A percentile compares a stretch with the other conserved stretches of the same genome.
Conservation (phyloP, 2,797 vertebrate genomes). For the Mus spretus region DNA sequence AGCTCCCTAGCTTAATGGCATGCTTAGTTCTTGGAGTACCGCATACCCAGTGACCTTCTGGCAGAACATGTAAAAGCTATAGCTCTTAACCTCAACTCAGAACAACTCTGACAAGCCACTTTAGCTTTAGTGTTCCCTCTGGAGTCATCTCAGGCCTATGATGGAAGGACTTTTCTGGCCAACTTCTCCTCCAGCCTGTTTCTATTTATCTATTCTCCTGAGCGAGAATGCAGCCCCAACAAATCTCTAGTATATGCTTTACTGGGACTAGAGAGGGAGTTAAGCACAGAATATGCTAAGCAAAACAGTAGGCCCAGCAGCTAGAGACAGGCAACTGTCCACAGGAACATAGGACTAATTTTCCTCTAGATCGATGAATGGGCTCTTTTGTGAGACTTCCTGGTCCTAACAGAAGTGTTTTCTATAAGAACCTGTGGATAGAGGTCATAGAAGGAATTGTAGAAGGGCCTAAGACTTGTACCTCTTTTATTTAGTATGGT, state of each 20-base stretch:
- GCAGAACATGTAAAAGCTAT: neutral
- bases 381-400: conserved; percentile 19
- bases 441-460: conserved; percentile 39
- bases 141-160: neutral
- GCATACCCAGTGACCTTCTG: neutral
- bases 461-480: neutral
- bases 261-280: neutral
- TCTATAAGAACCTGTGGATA: conserved; percentile 1
- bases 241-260: conserved; percentile 28
- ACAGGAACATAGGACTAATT: neutral
- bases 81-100: neutral
- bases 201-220: conserved; percentile 6
- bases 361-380: neutral
- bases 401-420: conserved; percentile 21
- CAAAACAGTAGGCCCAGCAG: conserved; percentile 28
- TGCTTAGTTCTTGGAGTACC: neutral
- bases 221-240: neutral
- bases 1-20: neutral
- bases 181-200: neutral
- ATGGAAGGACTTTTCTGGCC: neutral
- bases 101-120: neutral
- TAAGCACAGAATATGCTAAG: conserved; percentile 39
- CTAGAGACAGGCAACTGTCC: neutral
- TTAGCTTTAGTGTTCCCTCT: neutral
- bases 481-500: neutral